Base-by-base conservation (phyloP, 2,113 vertebrate species). In the Pelmatolapia mariae region DNA sequence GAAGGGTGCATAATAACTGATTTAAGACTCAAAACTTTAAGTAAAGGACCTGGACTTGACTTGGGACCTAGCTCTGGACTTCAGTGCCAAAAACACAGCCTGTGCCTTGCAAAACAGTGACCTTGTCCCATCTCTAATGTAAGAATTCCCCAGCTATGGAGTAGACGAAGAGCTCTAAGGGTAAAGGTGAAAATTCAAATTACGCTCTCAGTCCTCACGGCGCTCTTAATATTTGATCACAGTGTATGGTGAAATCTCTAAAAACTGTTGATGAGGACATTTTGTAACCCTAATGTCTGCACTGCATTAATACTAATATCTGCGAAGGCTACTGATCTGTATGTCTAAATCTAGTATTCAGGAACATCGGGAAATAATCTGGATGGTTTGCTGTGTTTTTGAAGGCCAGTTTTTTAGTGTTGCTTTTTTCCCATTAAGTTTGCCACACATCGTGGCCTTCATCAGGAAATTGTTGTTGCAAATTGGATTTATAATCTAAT, bases 181-280 rank as follows among this genome's bases (percentile, higher is more conserved):
- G 6, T 15, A 81, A n/a, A 81, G 82, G 80, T 89, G 40, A 84
- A 52, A 40, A 24, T 76, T 81, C 13, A 38, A 82, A 76, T 53
- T 61, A 15, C 3, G 10, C 57, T 86, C n/a, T 84, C 40, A 19
- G 19, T 86, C 53, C 83, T 81, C 56, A 31, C 4, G 12, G 66
- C 26, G 50, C 73, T 45, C n/a, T 93, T 83, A 90, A 94, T 92
- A 94, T 89, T 92, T 94, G 66, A 94, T 90, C 83, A 86, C 40
- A 93, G 81, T 71, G 83, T 81, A 92, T 92, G 88, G 86, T 90
- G 90, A 89, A 93, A 91, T 89, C 87, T 83, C 43, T 43, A 47
- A 89, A 94, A 93, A 92, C 52, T 84, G 87, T 86, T 50, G 80
- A 90, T 47, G 80, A 89, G 40, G 73, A 80, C 79, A 45, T 91